Base-by-base conservation (phyloP, 2,113 vertebrate species). In the Stegostoma tigrinum region DNA sequence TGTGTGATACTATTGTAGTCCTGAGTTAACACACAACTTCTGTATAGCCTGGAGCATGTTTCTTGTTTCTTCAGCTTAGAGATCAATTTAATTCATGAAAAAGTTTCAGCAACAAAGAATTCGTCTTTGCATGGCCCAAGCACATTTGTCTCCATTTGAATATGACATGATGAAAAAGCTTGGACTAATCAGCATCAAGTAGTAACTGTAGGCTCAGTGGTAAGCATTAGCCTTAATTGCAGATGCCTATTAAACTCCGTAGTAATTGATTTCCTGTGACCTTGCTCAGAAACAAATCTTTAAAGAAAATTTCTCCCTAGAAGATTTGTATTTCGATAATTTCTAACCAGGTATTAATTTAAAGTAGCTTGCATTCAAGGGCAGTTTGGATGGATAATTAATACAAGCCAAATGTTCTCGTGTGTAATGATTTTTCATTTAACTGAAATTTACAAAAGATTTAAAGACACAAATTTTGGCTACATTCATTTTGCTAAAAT, bases 91-190 rank as follows among this genome's bases (percentile, higher is more conserved):
- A 30, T 61, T 30, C 27, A 61, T 15, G 87, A 17, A 30, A 5
- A 61, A 34, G 52, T 90, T 64, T 30, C 30, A 61, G 87, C 30
- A 87, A 34, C 52, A 55, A 55, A 1, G 27, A 27, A 42, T 89
- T 24, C 27, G 5, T 90, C 86, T 61, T 52, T 55, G 3, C 78
- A 21, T 38, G 19, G 34, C 27, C 30, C 87, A 90, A 55, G 87
- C 87, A 61, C 52, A 61, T 90, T 90, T 90, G 30, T 90, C 52
- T 61, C 87, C 12, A 34, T 90, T 90, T 90, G 30, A 90, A 90
- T 14, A 34, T 90, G 27, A 61, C 3, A 61, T 90, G 52, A 64
- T 64, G 52, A 90, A 90, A 83, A 90, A 34, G 87, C 8, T 27
- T 34, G 52, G 87, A 30, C 15, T 90, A 30, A 61, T 90, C 52